phyloP scores from a whole-genome alignment of 2,113 vertebrate species.

The Pluvianellus socialis region DNA sequence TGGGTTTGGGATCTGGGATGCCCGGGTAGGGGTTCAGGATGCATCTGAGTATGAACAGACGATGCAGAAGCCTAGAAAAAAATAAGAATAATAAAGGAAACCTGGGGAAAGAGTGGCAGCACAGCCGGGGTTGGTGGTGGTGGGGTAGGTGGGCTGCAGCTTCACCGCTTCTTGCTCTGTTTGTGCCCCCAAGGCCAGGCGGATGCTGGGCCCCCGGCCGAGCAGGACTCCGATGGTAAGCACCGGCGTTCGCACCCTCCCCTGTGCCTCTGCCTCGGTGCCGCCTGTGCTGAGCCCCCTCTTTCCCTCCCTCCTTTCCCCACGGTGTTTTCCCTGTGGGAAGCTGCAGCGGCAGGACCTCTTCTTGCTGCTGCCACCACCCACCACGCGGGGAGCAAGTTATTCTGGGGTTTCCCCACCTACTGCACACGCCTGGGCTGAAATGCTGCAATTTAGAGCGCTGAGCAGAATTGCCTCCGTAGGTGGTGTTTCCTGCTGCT shows the following conservation, averaged over 20 bases:
- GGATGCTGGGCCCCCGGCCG: conserved; percentile 27
- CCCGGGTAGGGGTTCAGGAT: rapidly evolving
- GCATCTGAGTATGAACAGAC: neutral
- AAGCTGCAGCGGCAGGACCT: neutral
- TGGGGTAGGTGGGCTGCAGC: neutral
- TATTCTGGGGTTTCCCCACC: conserved; percentile 12
- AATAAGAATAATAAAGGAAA: neutral
- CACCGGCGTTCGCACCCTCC: neutral
- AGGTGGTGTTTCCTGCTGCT: neutral
- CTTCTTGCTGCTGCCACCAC: neutral
- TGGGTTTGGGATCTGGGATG: rapidly evolving
- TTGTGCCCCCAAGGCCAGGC: conserved; percentile 62
- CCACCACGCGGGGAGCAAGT: neutral
- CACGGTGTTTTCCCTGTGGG: neutral
- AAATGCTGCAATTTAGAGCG: neutral
- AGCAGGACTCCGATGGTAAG: conserved; percentile 72
- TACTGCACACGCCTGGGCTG: neutral
- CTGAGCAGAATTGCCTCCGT: neutral
- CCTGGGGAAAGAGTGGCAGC: rapidly evolving
- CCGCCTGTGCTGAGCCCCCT: neutral
- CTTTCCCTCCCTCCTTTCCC: neutral
- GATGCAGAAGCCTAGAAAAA: neutral
- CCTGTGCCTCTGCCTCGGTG: neutral
- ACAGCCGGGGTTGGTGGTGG: rapidly evolving
- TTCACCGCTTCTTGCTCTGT: conserved; percentile 28